Evolutionary conservation across 2,113 vertebrate genomes (phyloP).

Genomic region (Toxostoma redivivum): DNA sequence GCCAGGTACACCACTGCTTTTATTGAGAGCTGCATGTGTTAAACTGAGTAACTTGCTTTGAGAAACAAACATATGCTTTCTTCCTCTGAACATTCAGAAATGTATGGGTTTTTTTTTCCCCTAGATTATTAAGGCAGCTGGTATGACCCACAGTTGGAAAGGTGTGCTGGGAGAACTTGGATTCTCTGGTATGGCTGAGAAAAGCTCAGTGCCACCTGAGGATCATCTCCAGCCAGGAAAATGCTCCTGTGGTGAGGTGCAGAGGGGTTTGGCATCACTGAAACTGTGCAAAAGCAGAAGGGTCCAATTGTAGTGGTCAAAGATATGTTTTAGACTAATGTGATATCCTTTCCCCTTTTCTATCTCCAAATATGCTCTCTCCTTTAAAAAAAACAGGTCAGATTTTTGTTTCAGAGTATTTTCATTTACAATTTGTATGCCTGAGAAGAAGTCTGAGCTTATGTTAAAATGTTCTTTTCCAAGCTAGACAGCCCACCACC

Average conservation of each 20-base stretch:
- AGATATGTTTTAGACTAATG: background rate
- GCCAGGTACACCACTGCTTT: conserved; percentile 21
- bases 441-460: background rate
- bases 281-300: background rate
- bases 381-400: background rate
- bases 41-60: background rate
- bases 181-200: background rate
- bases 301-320: background rate
- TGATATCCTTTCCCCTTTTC: background rate
- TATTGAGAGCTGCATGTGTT: background rate
- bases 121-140: background rate
- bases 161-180: background rate
- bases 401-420: background rate
- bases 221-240: background rate
- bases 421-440: background rate
- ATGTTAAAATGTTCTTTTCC: background rate
- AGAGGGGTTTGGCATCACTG: rapidly evolving
- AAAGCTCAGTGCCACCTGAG: background rate
- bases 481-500: background rate
- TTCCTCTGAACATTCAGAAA: background rate
- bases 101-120: background rate
- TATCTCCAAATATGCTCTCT: background rate
- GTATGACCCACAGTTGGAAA: background rate
- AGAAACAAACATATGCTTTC: background rate
- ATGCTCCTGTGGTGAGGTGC: rapidly evolving